phyloP scores from a whole-genome alignment of 1,140 invertebrate genomes.

The Arctopsyche grandis region DNA sequence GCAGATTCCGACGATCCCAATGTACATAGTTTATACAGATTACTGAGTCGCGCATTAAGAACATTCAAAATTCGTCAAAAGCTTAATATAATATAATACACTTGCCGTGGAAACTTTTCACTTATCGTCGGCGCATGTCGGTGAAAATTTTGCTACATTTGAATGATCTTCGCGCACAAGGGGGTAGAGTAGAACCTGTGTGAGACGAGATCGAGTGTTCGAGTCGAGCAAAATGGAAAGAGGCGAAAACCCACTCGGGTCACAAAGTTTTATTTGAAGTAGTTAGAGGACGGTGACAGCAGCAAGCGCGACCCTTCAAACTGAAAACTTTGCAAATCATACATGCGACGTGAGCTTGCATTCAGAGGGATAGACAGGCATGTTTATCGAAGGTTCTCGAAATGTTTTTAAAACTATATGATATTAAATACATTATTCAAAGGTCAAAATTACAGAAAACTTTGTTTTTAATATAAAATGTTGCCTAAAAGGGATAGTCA shows the following conservation, averaged over 20 bases:
- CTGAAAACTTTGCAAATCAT: slow-evolving; percentile 8
- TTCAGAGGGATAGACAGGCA: too few species aligned
- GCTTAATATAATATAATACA: not conserved
- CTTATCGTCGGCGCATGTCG: slow-evolving; percentile 17
- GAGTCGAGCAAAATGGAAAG: slow-evolving; percentile 11
- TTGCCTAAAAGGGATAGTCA: too few species aligned
- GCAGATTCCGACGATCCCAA: not conserved
- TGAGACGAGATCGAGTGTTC: slow-evolving; percentile 29
- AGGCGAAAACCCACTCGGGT: slow-evolving; percentile 16
- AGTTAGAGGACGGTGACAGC: slow-evolving; percentile 20
- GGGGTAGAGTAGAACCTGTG: not conserved
- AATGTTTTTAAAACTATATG: too few species aligned
- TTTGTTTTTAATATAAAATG: too few species aligned
- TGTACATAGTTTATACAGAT: not conserved
- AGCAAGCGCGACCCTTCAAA: not conserved
- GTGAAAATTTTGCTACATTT: slow-evolving; percentile 24
- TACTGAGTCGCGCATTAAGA: too few species aligned
- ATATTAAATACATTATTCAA: too few species aligned
- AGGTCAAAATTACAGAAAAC: too few species aligned
- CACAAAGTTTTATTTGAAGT: slow-evolving; percentile 38
- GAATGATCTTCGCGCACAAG: not conserved
- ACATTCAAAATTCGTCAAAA: too few species aligned
- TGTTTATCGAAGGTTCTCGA: too few species aligned
- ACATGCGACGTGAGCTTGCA: too few species aligned
- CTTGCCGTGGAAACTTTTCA: slow-evolving; percentile 19